phyloP scores from a whole-genome alignment of 92 coral and sea anemone genomes.

The Actinernus sp. region DNA sequence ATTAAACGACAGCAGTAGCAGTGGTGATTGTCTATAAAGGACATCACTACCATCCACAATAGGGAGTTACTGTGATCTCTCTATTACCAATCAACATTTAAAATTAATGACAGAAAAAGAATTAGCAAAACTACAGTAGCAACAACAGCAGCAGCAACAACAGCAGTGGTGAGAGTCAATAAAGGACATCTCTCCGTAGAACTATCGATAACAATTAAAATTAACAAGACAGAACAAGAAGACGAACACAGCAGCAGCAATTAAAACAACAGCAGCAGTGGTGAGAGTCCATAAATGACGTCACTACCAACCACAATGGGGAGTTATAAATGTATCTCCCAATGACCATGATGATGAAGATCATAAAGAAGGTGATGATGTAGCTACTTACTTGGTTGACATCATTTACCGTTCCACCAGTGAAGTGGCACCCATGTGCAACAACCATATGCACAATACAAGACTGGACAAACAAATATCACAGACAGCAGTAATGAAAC shows the following conservation, averaged over 20 bases:
- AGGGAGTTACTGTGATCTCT: neutral
- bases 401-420: neutral
- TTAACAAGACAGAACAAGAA: too few relatives aligned
- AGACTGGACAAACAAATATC: neutral
- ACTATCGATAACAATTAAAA: too few relatives aligned
- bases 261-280: neutral
- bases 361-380: neutral
- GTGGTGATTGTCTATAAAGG: too few relatives aligned
- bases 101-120: too few relatives aligned
- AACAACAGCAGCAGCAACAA: neutral
- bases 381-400: neutral
- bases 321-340: too few relatives aligned
- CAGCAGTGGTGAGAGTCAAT: neutral
- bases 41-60: too few relatives aligned
- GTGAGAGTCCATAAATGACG: neutral
- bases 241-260: too few relatives aligned
- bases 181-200: too few relatives aligned
- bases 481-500: neutral
- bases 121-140: neutral
- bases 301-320: too few relatives aligned
- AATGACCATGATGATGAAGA: constrained; percentile 16
- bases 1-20: too few relatives aligned
- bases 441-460: neutral
- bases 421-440: too few relatives aligned
- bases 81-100: neutral